These are phyloP conservation scores for Hepsetus odoe DNA, from an alignment of 2,113 vertebrate genomes.

Conservation along the genomic window DNA sequence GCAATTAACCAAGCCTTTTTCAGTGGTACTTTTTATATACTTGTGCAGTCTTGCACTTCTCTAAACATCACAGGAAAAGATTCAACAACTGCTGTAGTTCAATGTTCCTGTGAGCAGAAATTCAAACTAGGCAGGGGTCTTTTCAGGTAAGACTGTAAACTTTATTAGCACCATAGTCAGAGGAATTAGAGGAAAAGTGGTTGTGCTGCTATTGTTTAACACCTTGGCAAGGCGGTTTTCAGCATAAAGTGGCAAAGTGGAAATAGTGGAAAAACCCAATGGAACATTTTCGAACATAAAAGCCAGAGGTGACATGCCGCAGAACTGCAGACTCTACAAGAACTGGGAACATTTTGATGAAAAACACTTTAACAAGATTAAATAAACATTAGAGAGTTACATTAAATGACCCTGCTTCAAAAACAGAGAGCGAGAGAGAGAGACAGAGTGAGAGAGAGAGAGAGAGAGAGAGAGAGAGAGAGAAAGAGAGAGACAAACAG, in stretches of 20 bases:
- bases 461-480: neutral
- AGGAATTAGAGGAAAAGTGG: slow-evolving; percentile 10
- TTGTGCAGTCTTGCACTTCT: too few relatives aligned
- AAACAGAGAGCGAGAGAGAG: neutral
- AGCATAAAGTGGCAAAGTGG: slow-evolving; percentile 17
- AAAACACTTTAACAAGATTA: slow-evolving; percentile 38
- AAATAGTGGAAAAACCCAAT: neutral
- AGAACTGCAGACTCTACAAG: neutral
- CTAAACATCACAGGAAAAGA: too few relatives aligned
- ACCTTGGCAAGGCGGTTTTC: slow-evolving; percentile 9
- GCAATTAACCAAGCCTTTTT: too few relatives aligned
- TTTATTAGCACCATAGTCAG: slow-evolving; percentile 9
- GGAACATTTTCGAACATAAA: slow-evolving; percentile 2
- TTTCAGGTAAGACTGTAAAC: neutral
- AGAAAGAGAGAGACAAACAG: slow-evolving; percentile 1
- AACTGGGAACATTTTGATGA: slow-evolving; percentile 1
- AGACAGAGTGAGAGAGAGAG: neutral
- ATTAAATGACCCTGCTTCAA: slow-evolving; percentile 26
- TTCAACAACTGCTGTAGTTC: too few relatives aligned
- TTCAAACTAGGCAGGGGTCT: neutral
- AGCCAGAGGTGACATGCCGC: neutral
- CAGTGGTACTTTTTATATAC: too few relatives aligned
- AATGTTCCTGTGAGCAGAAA: too few relatives aligned
- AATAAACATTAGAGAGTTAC: slow-evolving; percentile 8
- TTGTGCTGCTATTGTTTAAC: slow-evolving; percentile 18